Conservation (phyloP, 2,113 vertebrate genomes). For the Dicerorhinus sumatrensis region DNA sequence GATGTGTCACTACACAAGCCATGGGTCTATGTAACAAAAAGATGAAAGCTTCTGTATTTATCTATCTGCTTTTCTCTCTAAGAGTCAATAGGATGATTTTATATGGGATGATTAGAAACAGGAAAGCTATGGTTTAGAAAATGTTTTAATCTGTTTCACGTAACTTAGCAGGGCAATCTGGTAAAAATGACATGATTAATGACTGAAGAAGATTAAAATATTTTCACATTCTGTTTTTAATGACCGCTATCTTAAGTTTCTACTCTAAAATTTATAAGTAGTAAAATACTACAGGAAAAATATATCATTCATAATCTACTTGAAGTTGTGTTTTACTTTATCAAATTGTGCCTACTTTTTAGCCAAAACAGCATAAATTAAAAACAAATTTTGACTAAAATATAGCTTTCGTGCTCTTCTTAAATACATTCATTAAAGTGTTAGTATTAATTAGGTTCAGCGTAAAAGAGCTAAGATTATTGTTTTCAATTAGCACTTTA, state of each 20-base stretch:
- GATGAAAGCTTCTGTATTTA: conserved; percentile 27
- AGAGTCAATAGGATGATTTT: conserved; percentile 33
- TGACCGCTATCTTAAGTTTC: conserved; percentile 82
- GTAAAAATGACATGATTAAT: conserved; percentile 83
- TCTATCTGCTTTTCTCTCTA: conserved; percentile 67
- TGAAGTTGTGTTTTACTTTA: conserved; percentile 79
- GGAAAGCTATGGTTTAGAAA: conserved; percentile 68
- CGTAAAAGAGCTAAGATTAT: conserved; percentile 44
- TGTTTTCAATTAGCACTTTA: conserved; percentile 61
- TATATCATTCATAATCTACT: conserved; percentile 82
- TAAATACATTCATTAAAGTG: conserved; percentile 55
- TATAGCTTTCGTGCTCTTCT: conserved; percentile 78
- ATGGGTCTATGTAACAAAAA: conserved; percentile 50
- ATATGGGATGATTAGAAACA: conserved; percentile 66
- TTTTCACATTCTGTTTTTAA: conserved; percentile 86
- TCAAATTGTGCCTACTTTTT: conserved; percentile 78
- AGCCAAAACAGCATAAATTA: conserved; percentile 76
- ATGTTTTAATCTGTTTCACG: conserved; percentile 69
- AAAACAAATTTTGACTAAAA: conserved; percentile 85
- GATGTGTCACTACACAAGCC: neutral
- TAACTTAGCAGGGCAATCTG: conserved; percentile 61
- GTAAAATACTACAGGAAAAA: conserved; percentile 83
- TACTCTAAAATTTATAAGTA: conserved; percentile 85
- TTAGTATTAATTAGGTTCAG: conserved; percentile 68
- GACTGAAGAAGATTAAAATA: conserved; percentile 85